Evolutionary conservation across 2,113 vertebrate species (phyloP), one percentile per base, ranked within the genome.

Genomic region (Daphoenositta chrysoptera): DNA sequence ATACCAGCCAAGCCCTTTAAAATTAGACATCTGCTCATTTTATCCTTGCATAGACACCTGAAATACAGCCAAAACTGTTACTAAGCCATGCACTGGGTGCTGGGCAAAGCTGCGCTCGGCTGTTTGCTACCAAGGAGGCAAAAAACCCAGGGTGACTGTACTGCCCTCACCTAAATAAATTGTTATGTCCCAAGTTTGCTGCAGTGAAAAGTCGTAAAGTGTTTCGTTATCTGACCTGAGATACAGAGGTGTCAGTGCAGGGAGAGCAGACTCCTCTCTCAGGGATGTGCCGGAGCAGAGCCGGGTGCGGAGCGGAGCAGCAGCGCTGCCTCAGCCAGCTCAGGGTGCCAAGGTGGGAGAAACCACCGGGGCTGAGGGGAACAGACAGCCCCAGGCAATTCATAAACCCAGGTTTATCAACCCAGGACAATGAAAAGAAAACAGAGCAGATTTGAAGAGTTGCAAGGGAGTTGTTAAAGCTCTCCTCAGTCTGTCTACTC

Each of bases 11-110:
- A 85, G 69, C 28, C 56, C 50, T 64, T 76, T 48, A 47, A 86
- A 86, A 90, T 58, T 17, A 63, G 70, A 81, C 87, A 96, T 85
- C 93, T 93, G 94, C 48, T 95, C 45, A 10, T 80, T 72, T 77
- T 24, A 71, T 44, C 56, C 87, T 56, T 78, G 70, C 5, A 5
- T 15, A 42, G 75, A 47, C 71, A 35, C 51, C 45, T 53, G 81
- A 72, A 85, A 63, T 8, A 4, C 37, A 83, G 81, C 88, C 93
- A 90, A 27, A 48, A 15, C 22, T 60, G 57, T 18, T 10, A 45
- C 65, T 35, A 11, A 76, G 27, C 37, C 50, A 7, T 5, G 44
- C 48, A 5, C 4, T 11, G 68, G 57, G 54, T 13, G 14, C 50
- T 8, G 37, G 83, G 88, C 65, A 85, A 5, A 64, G 76, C 65